phyloP scores from a whole-genome alignment of 2,113 vertebrate species.

The Paradisaea rubra region DNA sequence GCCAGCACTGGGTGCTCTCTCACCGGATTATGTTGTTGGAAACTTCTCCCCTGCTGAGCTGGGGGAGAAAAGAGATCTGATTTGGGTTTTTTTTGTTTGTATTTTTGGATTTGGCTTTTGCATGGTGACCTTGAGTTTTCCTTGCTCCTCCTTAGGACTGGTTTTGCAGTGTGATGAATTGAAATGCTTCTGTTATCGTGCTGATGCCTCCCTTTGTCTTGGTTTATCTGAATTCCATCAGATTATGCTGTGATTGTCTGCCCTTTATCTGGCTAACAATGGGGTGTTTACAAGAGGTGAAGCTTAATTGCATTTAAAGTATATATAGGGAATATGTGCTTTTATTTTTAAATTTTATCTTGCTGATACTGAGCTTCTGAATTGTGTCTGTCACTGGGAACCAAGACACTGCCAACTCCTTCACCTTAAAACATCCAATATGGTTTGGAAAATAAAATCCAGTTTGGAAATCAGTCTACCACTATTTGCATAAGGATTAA shows the following conservation, averaged over 20 bases:
- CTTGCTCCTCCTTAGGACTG: neutral
- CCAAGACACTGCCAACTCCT: neutral
- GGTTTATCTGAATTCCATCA: conserved; percentile 38
- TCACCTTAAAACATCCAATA: neutral
- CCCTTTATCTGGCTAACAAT: conserved; percentile 19
- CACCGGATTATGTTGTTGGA: neutral
- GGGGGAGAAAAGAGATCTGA: neutral
- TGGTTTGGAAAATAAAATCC: neutral
- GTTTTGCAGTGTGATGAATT: neutral
- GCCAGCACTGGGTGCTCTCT: neutral
- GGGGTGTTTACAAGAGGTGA: conserved; percentile 1
- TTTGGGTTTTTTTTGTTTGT: neutral
- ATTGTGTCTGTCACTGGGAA: neutral
- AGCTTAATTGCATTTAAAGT: conserved; percentile 29
- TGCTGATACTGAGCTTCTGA: neutral
- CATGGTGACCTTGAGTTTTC: conserved; percentile 47
- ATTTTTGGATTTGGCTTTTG: neutral
- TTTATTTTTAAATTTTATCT: conserved; percentile 3
- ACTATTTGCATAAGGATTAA: conserved; percentile 9
- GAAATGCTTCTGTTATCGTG: conserved; percentile 36
- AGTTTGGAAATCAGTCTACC: neutral
- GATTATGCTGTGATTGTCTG: conserved; percentile 25
- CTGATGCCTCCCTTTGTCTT: conserved; percentile 50
- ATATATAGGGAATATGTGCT: neutral
- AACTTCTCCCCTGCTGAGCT: neutral